Conservation (phyloP, 2,888 invertebrate genomes). For the Drosophila borborema region DNA sequence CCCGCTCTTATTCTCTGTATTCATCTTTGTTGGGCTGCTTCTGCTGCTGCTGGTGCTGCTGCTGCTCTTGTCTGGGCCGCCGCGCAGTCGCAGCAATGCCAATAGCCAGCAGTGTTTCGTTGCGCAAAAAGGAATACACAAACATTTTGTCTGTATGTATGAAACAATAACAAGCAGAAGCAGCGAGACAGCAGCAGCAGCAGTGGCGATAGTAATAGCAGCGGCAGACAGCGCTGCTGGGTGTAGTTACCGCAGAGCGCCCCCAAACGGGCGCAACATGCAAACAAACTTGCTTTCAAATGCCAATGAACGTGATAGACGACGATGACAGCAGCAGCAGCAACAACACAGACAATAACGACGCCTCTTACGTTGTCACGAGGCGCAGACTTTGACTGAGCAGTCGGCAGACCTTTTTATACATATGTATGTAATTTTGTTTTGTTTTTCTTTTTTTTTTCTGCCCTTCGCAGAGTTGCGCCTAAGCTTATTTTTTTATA, state of each 20-base stretch:
- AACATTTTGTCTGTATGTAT: slow-evolving; percentile 29
- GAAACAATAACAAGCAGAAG: slow-evolving; percentile 58
- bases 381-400: slow-evolving; percentile 60
- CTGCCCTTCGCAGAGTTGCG: slow-evolving; percentile 61
- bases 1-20: slow-evolving; percentile 12
- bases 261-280: slow-evolving; percentile 61
- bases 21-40: slow-evolving; percentile 29
- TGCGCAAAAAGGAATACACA: slow-evolving; percentile 64
- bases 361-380: slow-evolving; percentile 55
- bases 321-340: slow-evolving; percentile 30
- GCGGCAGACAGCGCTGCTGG: slow-evolving; percentile 29
- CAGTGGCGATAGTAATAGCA: not conserved
- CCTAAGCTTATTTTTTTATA: slow-evolving; percentile 31
- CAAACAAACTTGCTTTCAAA: slow-evolving; percentile 71
- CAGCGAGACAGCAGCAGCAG: slow-evolving; percentile 29
- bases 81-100: slow-evolving; percentile 64
- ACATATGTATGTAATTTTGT: slow-evolving; percentile 22
- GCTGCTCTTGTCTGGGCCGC: slow-evolving; percentile 30
- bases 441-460: slow-evolving; percentile 17
- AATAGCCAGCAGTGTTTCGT: slow-evolving; percentile 66
- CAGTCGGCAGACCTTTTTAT: slow-evolving; percentile 60
- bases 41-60: slow-evolving; percentile 8
- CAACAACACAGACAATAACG: slow-evolving; percentile 36
- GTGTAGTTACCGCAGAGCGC: slow-evolving; percentile 36
- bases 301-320: slow-evolving; percentile 69